Base-by-base conservation (phyloP, 2,797 vertebrate species). In the Varecia variegata region DNA sequence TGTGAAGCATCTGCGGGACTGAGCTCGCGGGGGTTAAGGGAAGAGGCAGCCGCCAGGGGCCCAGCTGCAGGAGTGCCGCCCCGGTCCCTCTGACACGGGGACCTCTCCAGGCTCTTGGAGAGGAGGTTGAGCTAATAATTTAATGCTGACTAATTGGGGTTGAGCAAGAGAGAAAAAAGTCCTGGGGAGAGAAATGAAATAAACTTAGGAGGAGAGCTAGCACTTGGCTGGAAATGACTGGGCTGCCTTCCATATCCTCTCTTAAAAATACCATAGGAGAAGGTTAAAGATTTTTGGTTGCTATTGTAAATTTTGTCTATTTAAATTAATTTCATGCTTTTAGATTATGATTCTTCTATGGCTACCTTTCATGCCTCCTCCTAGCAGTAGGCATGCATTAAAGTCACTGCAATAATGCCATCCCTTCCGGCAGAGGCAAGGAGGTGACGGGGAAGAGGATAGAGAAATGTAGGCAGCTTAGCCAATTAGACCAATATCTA, bases 1-100 rank as follows among this genome's bases (percentile, higher is more conserved):
- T 35, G 92, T 8, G 1, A 21, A 89, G 17, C 27, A 54, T 58
- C 71, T 12, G 40, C 1, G 9, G 15, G 11, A 7, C 47, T 3
- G 45, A 23, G 81, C 56, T 52, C n/a, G 2, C 4, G 4, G 14
- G 20, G 25, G 1, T 17, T 30, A 13, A 18, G 54, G 52, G 80
- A 81, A 8, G 2, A 15, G 0, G 65, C 20, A 43, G 5, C 52
- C 30, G 71, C 14, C 47, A n/a, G n/a, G 43, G 23, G 13, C 9
- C 3, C 54, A 0, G 1, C 25, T 20, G 18, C 7, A 0, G 21
- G 27, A 32, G 45, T 0, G n/a, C 35, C 6, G 76, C 30, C 32
- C 0, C 23, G n/a, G 23, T 18, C 58, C 35, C n/a, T 38, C n/a
- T 0, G 47, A n/a, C 54, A 13, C 45, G 30, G 8, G 13, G 74